These are phyloP conservation scores for Anabas testudineus DNA, from an alignment of 2,797 vertebrate species.

Conservation along the genomic window DNA sequence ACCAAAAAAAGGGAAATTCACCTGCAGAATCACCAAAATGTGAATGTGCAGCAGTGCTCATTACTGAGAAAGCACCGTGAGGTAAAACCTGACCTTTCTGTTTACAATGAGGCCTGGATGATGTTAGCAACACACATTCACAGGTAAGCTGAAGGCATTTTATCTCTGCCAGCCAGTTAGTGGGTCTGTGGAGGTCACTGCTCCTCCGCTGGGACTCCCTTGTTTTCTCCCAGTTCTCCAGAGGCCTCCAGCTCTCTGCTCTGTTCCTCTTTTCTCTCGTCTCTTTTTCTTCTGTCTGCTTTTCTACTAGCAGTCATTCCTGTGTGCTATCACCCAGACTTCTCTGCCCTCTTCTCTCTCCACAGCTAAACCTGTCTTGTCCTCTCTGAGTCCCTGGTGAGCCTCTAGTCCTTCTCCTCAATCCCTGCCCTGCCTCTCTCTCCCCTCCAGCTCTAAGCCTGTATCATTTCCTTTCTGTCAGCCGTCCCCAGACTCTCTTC, in stretches of 20 bases:
- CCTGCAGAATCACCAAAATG: background rate
- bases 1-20: too few species aligned
- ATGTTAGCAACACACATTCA: background rate
- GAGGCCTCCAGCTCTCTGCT: background rate
- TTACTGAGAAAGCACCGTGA: too few species aligned
- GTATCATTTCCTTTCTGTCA: slow-evolving; percentile 51
- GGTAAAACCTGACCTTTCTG: background rate
- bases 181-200: slow-evolving; percentile 2
- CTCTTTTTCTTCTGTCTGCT: slow-evolving; percentile 7
- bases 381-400: slow-evolving; percentile 50
- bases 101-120: background rate
- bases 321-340: slow-evolving; percentile 25
- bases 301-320: slow-evolving; percentile 29
- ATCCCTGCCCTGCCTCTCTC: slow-evolving; percentile 35
- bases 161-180: slow-evolving; percentile 21
- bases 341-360: background rate
- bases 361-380: background rate
- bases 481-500: slow-evolving; percentile 14
- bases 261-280: background rate
- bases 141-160: background rate
- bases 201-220: slow-evolving; percentile 4
- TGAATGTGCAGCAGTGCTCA: background rate
- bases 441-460: slow-evolving; percentile 32
- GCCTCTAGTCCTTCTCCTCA: slow-evolving; percentile 34
- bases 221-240: slow-evolving; percentile 1